Percentiles rank a stretch among this genome's conserved stretches.
phyloP scores from a whole-genome alignment of 2,113 vertebrate genomes.

The Trematomus loennbergii region DNA sequence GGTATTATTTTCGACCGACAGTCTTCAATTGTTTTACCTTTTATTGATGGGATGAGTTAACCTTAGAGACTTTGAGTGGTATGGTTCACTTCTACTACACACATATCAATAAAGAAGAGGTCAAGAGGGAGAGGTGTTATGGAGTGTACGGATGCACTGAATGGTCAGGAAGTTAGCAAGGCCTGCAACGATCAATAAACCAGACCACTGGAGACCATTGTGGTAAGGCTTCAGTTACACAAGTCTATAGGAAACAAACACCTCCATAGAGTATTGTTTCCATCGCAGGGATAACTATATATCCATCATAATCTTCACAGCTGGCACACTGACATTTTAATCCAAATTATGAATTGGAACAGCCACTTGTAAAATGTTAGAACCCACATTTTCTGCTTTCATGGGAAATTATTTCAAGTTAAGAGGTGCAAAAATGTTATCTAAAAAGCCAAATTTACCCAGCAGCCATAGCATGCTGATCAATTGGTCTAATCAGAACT shows the following conservation, averaged over 20 bases:
- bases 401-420: slow-evolving; percentile 28
- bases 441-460: slow-evolving; percentile 49
- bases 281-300: too few species aligned
- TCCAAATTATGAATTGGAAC: slow-evolving; percentile 1
- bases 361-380: slow-evolving; percentile 1
- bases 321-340: background rate
- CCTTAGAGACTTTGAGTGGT: slow-evolving; percentile 38
- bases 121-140: slow-evolving; percentile 49
- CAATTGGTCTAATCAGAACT: slow-evolving; percentile 27
- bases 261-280: background rate
- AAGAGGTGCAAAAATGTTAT: slow-evolving; percentile 45
- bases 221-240: slow-evolving; percentile 52
- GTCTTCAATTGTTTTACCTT: slow-evolving; percentile 8
- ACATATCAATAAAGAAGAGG: slow-evolving; percentile 48
- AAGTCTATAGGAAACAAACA: slow-evolving; percentile 25
- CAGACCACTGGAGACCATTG: slow-evolving; percentile 51
- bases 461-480: slow-evolving; percentile 4
- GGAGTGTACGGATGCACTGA: slow-evolving; percentile 46
- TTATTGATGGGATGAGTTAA: slow-evolving; percentile 27
- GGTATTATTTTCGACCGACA: background rate
- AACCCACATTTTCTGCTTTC: background rate
- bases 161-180: slow-evolving; percentile 57
- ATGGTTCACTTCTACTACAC: slow-evolving; percentile 24
- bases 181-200: slow-evolving; percentile 61
- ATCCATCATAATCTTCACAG: too few species aligned